Evolutionary conservation across 2,113 vertebrate genomes (phyloP).

Genomic region (Saccopteryx leptura): DNA sequence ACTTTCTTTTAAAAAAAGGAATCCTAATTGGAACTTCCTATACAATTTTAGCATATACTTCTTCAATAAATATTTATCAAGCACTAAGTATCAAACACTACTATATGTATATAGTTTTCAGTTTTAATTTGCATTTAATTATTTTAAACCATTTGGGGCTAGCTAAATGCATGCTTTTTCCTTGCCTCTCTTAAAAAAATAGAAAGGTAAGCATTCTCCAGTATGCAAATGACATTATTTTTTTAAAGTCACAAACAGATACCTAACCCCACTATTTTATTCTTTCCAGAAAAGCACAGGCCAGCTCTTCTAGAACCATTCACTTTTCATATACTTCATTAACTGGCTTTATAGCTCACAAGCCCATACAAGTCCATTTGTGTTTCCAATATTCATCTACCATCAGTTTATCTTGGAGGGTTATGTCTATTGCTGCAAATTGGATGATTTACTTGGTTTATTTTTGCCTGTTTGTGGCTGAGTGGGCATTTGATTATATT

Average conservation of each 20-base stretch:
- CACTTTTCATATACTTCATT: constrained; percentile 44
- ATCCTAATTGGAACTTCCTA: background rate
- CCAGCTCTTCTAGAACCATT: constrained; percentile 14
- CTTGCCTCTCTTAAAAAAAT: constrained; percentile 36
- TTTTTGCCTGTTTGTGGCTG: constrained; percentile 60
- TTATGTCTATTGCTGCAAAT: constrained; percentile 25
- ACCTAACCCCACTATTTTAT: background rate
- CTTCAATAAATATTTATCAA: constrained; percentile 40
- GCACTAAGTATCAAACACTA: constrained; percentile 30
- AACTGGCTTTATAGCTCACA: constrained; percentile 4
- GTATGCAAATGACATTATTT: constrained; percentile 62
- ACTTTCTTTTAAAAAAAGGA: background rate
- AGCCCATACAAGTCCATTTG: constrained; percentile 15
- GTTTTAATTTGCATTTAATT: constrained; percentile 53
- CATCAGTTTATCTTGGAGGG: constrained; percentile 20
- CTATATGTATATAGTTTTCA: background rate
- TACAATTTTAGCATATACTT: constrained; percentile 45
- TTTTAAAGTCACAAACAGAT: constrained; percentile 52
- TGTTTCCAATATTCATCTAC: constrained; percentile 59
- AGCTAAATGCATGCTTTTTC: constrained; percentile 25
- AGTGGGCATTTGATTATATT: constrained; percentile 51
- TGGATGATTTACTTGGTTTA: constrained; percentile 9
- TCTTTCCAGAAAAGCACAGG: constrained; percentile 47
- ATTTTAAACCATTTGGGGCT: constrained; percentile 48
- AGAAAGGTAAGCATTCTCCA: constrained; percentile 40